These are phyloP conservation scores for Ochotona princeps DNA, from an alignment of 2,113 vertebrate genomes.

Conservation along the genomic window DNA sequence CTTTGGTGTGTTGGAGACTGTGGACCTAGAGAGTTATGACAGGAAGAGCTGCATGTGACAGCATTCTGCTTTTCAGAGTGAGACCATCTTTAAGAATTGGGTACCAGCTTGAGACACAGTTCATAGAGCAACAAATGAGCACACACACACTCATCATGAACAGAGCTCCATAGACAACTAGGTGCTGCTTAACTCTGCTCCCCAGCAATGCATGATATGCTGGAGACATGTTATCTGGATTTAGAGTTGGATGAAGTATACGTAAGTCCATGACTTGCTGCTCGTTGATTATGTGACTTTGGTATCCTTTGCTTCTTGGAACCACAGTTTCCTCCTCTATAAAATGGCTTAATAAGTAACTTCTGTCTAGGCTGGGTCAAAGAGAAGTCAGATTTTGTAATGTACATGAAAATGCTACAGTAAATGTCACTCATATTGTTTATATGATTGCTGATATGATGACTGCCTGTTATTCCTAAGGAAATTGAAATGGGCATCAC, in stretches of 20 bases:
- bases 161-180: background rate
- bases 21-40: background rate
- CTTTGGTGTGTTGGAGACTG: background rate
- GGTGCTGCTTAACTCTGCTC: background rate
- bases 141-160: background rate
- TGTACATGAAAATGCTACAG: background rate
- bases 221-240: background rate
- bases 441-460: background rate
- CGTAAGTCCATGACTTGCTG: background rate
- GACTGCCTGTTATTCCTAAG: background rate
- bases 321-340: background rate
- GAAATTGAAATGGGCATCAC: background rate
- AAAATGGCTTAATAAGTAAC: background rate
- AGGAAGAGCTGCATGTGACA: background rate
- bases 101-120: background rate
- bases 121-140: background rate
- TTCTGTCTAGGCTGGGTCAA: background rate
- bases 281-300: slow-evolving; percentile 9
- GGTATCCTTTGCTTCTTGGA: slow-evolving; percentile 2
- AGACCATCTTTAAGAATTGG: background rate
- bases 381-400: background rate
- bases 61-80: background rate
- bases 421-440: background rate
- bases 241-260: background rate
- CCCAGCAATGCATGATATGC: background rate